These are phyloP conservation scores for Pelusios castaneus DNA, from an alignment of 2,113 vertebrate genomes.

Conservation along the genomic window DNA sequence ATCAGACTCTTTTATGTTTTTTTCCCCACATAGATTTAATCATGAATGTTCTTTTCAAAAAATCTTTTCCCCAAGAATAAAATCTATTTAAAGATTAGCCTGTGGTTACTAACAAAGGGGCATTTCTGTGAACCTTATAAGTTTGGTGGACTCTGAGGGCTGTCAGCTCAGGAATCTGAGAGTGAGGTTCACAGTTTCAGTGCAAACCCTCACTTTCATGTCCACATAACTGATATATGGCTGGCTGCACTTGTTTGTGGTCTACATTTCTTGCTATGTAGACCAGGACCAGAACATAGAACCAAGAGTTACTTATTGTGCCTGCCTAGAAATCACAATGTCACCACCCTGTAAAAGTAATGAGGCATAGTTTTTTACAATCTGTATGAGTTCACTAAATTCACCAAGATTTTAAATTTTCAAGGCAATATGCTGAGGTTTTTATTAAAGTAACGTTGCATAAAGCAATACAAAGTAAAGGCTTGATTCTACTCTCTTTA, in stretches of 20 bases:
- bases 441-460: not conserved
- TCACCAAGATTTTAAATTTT: conserved; percentile 26
- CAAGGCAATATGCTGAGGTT: not conserved
- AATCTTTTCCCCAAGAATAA: conserved; percentile 57
- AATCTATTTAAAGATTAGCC: conserved; percentile 51
- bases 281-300: conserved; percentile 62
- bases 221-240: conserved; percentile 70
- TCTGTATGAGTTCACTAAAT: conserved; percentile 37
- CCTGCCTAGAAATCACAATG: conserved; percentile 66
- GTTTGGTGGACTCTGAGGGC: conserved; percentile 40
- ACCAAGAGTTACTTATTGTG: conserved; percentile 72
- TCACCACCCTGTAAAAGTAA: conserved; percentile 59
- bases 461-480: not conserved
- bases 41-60: conserved; percentile 54
- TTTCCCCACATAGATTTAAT: conserved; percentile 62
- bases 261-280: conserved; percentile 69
- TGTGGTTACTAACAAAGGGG: conserved; percentile 65
- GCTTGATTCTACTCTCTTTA: not conserved
- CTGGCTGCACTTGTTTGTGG: conserved; percentile 71
- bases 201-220: conserved; percentile 67
- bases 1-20: conserved; percentile 27
- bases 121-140: conserved; percentile 55
- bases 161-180: conserved; percentile 1
- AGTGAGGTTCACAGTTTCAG: conserved; percentile 67
- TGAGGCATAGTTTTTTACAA: conserved; percentile 63